phyloP scores from a whole-genome alignment of 2,113 vertebrate genomes.

The Hemibagrus wyckioides region DNA sequence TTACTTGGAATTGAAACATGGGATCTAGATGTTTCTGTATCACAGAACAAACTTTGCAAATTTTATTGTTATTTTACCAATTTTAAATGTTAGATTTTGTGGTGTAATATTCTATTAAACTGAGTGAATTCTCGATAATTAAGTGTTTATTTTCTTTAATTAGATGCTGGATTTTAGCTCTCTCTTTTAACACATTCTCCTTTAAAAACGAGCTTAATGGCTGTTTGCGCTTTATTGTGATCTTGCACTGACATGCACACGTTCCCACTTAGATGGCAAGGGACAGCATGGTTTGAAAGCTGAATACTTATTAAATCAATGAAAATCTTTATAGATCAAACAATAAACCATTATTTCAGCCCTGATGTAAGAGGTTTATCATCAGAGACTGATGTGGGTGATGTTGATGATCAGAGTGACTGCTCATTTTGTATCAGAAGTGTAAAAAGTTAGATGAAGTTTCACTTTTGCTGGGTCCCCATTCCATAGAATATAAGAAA shows the following conservation, averaged over 20 bases:
- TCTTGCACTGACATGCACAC: background rate
- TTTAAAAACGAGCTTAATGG: background rate
- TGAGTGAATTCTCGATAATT: background rate
- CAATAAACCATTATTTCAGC: background rate
- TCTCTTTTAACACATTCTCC: background rate
- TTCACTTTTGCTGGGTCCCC: too few species aligned
- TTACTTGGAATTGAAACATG: background rate
- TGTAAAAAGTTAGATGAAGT: too few species aligned
- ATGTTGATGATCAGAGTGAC: background rate
- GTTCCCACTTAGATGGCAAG: background rate
- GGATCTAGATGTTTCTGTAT: background rate
- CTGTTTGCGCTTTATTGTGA: background rate
- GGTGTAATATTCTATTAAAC: background rate
- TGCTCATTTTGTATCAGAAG: too few species aligned
- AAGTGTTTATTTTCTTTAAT: too few species aligned
- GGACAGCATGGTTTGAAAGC: background rate
- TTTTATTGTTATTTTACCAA: background rate
- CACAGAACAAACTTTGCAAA: background rate
- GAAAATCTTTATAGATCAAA: background rate
- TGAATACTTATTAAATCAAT: background rate
- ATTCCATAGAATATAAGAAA: background rate
- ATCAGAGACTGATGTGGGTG: too few species aligned
- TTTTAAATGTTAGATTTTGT: background rate
- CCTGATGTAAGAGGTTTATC: background rate
- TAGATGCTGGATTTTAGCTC: background rate